A percentile compares a stretch with the other conserved stretches of the same genome.
These are phyloP conservation scores for Marisa cornuarietis DNA, from an alignment of 1,140 invertebrate genomes.

Conservation along the genomic window DNA sequence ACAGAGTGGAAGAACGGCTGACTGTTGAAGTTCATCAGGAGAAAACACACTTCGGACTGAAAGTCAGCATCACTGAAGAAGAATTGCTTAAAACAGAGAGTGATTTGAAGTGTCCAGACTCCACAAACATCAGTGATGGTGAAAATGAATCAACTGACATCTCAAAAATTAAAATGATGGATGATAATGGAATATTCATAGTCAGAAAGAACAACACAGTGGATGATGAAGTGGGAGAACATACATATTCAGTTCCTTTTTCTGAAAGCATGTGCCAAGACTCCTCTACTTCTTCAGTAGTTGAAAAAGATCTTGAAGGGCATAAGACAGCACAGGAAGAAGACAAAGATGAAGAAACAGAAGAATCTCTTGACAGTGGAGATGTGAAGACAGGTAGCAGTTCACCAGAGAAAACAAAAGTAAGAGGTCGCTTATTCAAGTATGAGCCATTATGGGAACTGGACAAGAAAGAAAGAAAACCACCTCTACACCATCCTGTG, in stretches of 20 bases:
- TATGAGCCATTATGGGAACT: constrained; percentile 20
- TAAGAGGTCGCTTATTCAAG: constrained; percentile 15
- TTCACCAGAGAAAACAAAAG: background rate
- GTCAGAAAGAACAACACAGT: too few species aligned
- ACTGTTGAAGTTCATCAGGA: background rate
- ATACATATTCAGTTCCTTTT: too few species aligned
- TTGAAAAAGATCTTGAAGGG: background rate
- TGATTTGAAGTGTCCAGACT: too few species aligned
- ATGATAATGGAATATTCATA: too few species aligned
- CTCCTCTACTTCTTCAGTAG: background rate
- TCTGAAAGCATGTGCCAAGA: too few species aligned
- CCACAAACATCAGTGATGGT: too few species aligned
- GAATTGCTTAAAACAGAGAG: too few species aligned
- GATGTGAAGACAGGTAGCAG: too few species aligned
- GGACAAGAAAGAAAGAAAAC: constrained; percentile 17
- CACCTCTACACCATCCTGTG: background rate
- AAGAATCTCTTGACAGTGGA: background rate
- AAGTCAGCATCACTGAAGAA: too few species aligned
- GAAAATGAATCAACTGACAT: too few species aligned
- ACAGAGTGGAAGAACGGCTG: background rate
- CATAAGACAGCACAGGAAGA: background rate
- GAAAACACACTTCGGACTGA: background rate
- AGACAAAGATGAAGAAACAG: background rate
- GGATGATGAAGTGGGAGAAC: too few species aligned
- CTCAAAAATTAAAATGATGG: too few species aligned